These are phyloP conservation scores for Amphipyra tragopoginis DNA, from an alignment of 2,888 invertebrate species.

Conservation along the genomic window DNA sequence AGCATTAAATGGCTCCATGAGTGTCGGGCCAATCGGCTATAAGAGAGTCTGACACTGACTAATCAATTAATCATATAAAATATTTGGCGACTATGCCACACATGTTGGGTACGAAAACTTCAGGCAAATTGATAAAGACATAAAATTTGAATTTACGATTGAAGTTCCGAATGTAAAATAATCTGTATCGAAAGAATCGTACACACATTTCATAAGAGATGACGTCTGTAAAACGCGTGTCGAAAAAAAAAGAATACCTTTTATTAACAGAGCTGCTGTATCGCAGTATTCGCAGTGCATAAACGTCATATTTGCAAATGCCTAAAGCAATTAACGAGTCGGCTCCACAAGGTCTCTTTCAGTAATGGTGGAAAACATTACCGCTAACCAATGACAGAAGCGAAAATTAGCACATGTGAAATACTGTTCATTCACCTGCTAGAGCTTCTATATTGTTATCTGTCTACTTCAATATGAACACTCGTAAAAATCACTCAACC, in stretches of 20 bases:
- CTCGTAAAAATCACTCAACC: constrained; percentile 46
- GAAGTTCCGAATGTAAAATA: constrained; percentile 25
- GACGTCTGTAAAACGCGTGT: constrained; percentile 25
- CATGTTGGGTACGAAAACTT: constrained; percentile 10
- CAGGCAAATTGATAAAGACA: constrained; percentile 33
- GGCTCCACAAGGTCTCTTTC: constrained; percentile 65
- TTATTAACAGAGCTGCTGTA: constrained; percentile 8
- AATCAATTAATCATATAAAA: constrained; percentile 52
- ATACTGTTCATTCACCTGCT: constrained; percentile 82
- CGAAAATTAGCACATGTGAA: constrained; percentile 81
- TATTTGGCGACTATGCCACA: constrained; percentile 23
- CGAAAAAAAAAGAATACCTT: constrained; percentile 11
- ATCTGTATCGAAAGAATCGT: constrained; percentile 14
- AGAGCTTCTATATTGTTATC: constrained; percentile 47
- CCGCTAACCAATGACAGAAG: constrained; percentile 80
- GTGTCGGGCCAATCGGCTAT: constrained; percentile 46
- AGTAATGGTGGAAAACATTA: constrained; percentile 71
- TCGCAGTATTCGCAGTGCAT: constrained; percentile 31
- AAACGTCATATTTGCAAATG: constrained; percentile 48
- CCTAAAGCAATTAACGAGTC: constrained; percentile 52
- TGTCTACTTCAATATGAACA: constrained; percentile 32
- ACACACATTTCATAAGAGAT: constrained; percentile 25
- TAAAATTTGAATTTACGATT: constrained; percentile 40
- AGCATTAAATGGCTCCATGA: constrained; percentile 58
- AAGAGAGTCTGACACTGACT: constrained; percentile 52